These are phyloP conservation scores for Denticeps clupeoides DNA, from an alignment of 2,797 vertebrate genomes.

Conservation along the genomic window DNA sequence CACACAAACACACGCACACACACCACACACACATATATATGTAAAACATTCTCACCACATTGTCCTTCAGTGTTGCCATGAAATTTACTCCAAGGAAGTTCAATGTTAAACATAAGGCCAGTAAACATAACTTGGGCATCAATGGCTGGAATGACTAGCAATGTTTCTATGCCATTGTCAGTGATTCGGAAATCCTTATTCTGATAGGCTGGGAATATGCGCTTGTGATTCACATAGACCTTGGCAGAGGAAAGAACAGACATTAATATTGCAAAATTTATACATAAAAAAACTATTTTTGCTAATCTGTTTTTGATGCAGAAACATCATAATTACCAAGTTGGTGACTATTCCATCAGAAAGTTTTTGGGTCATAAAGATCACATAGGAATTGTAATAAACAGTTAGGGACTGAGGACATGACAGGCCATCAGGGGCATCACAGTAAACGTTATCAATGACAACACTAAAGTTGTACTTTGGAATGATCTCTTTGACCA, in stretches of 20 bases:
- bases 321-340: constrained; percentile 34
- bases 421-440: constrained; percentile 23
- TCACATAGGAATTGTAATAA: constrained; percentile 62
- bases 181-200: constrained; percentile 55
- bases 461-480: constrained; percentile 60
- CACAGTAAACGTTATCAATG: constrained; percentile 70
- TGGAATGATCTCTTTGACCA: constrained; percentile 68
- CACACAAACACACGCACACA: no score
- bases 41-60: constrained; percentile 54
- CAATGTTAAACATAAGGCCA: constrained; percentile 66
- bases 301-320: neutral
- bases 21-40: neutral
- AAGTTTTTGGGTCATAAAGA: constrained; percentile 51
- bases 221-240: constrained; percentile 62
- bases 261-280: constrained; percentile 2
- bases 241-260: constrained; percentile 29
- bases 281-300: neutral
- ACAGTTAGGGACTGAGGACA: constrained; percentile 62
- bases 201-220: constrained; percentile 54
- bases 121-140: constrained; percentile 60
- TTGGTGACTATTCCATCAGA: constrained; percentile 31
- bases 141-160: constrained; percentile 62
- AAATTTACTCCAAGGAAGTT: constrained; percentile 58
- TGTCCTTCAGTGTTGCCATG: constrained; percentile 75
- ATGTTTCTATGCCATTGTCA: constrained; percentile 58